Percentiles rank a stretch among this genome's conserved stretches.
Conservation (phyloP, 2,113 vertebrate genomes). For the Neodon shergylaensis region DNA sequence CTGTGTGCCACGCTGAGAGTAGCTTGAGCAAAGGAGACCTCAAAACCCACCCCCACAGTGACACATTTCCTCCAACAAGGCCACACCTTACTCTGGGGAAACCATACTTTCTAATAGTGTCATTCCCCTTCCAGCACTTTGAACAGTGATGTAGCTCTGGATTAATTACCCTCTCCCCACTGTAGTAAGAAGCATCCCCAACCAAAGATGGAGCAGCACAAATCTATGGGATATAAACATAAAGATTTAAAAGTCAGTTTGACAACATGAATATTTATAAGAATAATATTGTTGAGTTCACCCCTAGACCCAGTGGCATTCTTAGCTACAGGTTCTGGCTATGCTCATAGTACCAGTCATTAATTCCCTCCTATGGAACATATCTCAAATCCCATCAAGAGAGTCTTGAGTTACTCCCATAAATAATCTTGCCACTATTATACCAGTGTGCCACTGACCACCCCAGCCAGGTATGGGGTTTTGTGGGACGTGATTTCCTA, state of each 20-base stretch:
- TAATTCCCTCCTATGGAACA: neutral
- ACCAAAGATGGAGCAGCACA: neutral
- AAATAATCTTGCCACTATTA: neutral
- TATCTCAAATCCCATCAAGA: neutral
- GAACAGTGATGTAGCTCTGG: neutral
- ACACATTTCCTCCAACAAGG: neutral
- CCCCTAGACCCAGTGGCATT: neutral
- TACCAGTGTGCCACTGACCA: no score
- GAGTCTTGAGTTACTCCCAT: neutral
- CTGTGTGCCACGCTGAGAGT: no score
- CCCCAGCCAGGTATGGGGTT: no score
- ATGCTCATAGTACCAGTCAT: neutral
- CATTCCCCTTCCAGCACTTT: neutral
- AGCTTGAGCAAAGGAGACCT: no score
- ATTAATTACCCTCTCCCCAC: neutral
- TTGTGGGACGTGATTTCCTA: no score
- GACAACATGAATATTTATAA: neutral
- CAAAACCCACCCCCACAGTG: neutral
- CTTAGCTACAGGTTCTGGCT: neutral
- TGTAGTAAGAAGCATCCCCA: neutral
- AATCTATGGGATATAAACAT: neutral
- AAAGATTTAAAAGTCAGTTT: neutral
- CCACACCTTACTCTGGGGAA: neutral
- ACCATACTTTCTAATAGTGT: neutral
- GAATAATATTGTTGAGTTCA: neutral